Evolutionary conservation across 1,140 invertebrate species (phyloP), one percentile per base, ranked within the genome.

Genomic region (Drosophila rufa): DNA sequence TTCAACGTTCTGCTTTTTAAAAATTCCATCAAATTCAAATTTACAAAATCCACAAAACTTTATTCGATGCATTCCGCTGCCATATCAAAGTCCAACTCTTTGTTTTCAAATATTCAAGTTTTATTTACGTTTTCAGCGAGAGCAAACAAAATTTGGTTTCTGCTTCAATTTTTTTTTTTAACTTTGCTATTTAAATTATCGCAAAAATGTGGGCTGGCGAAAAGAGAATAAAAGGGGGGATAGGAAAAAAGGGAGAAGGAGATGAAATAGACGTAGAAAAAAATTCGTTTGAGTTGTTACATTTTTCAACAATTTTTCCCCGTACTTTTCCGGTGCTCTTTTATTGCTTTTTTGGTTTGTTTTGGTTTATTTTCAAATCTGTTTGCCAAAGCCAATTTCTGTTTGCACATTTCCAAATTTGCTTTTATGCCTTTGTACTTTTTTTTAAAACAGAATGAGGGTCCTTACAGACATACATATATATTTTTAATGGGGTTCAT

Each of bases 221-320:
- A 58, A 19, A 36, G 25, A 36, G 47, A 70, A 38, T 53, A 19
- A 56, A 55, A 55, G 22, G 19, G 8, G 22, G 15, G 33, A 19
- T 1, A 33, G 5, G 64, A 12, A 33, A 27, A 43, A 27, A 27
- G 5, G 19, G 27, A 17, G 7, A 17, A 36, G 14, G 8, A 38
- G 5, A 46, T 36, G 45, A 51, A 42, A 40, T 62, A 17, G 27
- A 69, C 48, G 67, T 27, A 11, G 62, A 33, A 70, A 70, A 55
- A 70, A 70, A 68, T 70, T 68, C 67, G 64, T 70, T 70, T 70
- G 67, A 70, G 62, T 70, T 70, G 67, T 70, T 70, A 70, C 67
- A 70, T 70, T 70, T 70, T 68, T 38, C 48, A 70, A 70, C 64
- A 68, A 47, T 68, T 56, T 68, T 40, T 22, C 46, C 38, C 50